phyloP scores from a whole-genome alignment of 2,888 invertebrate species.

The Tachina lurida region DNA sequence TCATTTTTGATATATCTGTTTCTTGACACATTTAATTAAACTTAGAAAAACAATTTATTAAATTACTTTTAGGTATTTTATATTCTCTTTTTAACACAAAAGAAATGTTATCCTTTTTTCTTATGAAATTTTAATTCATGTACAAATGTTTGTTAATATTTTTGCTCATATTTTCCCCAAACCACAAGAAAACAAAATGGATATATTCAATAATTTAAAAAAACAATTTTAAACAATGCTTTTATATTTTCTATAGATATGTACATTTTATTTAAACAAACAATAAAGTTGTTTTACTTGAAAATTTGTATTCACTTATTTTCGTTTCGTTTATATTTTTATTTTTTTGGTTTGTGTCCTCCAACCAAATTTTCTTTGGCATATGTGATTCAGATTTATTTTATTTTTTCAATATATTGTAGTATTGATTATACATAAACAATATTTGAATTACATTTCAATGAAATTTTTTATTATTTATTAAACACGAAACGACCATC shows the following conservation, averaged over 20 bases:
- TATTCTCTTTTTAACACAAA: too few relatives aligned
- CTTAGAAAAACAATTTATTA: too few relatives aligned
- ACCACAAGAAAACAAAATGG: too few relatives aligned
- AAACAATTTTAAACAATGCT: slow-evolving; percentile 5
- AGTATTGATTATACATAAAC: slow-evolving; percentile 46
- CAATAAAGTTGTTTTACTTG: slow-evolving; percentile 6
- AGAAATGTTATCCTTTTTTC: not conserved
- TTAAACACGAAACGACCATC: not conserved
- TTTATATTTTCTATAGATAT: slow-evolving; percentile 8
- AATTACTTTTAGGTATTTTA: too few relatives aligned
- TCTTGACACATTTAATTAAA: too few relatives aligned
- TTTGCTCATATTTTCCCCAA: not conserved
- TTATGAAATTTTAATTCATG: not conserved
- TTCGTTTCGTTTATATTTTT: not conserved
- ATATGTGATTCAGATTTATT: not conserved
- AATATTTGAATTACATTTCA: slow-evolving; percentile 45
- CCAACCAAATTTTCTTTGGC: not conserved
- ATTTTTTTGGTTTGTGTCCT: not conserved
- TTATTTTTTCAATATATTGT: not conserved
- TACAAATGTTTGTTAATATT: not conserved
- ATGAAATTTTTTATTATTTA: not conserved
- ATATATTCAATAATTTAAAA: not conserved
- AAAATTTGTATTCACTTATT: not conserved
- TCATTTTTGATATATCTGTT: too few relatives aligned
- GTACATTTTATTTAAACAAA: slow-evolving; percentile 18